Evolutionary conservation across 2,888 invertebrate species (phyloP).

Genomic region (Tetragnatha montana): DNA sequence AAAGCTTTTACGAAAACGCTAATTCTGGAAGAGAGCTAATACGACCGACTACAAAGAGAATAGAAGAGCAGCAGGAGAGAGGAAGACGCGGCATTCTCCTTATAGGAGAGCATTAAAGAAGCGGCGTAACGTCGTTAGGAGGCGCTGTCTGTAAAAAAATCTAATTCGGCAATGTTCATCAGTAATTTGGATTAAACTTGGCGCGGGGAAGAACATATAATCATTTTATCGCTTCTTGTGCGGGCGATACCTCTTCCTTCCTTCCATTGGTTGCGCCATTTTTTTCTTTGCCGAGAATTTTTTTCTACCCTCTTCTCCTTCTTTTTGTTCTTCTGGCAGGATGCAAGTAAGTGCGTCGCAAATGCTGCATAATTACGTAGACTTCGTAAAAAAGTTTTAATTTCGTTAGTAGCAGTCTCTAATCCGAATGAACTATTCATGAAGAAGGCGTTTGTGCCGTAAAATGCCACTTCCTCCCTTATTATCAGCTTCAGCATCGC

Average conservation of each 20-base stretch:
- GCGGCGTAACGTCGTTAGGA: constrained; percentile 67
- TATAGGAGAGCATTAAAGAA: constrained; percentile 64
- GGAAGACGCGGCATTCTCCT: constrained; percentile 53
- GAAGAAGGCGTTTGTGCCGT: constrained; percentile 65
- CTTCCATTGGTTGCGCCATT: constrained; percentile 65
- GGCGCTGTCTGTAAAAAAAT: constrained; percentile 69
- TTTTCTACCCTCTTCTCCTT: constrained; percentile 49
- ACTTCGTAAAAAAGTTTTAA: constrained; percentile 71
- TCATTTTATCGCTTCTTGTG: constrained; percentile 71
- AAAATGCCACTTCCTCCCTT: constrained; percentile 68
- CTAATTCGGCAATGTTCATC: constrained; percentile 71
- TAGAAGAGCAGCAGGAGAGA: constrained; percentile 44
- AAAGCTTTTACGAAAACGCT: constrained; percentile 71
- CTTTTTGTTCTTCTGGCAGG: constrained; percentile 53
- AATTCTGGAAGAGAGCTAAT: constrained; percentile 69
- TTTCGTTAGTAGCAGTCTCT: constrained; percentile 70
- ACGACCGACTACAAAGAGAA: constrained; percentile 70
- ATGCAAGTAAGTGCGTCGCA: constrained; percentile 67
- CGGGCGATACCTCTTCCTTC: constrained; percentile 67
- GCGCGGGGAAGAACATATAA: constrained; percentile 69
- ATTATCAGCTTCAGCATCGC: constrained; percentile 60
- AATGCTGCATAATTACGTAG: constrained; percentile 71
- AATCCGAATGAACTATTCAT: constrained; percentile 71
- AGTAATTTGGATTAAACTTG: constrained; percentile 71
- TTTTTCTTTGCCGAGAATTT: constrained; percentile 50